Conservation (phyloP, 2,113 vertebrate genomes). For the Vulpes vulpes region DNA sequence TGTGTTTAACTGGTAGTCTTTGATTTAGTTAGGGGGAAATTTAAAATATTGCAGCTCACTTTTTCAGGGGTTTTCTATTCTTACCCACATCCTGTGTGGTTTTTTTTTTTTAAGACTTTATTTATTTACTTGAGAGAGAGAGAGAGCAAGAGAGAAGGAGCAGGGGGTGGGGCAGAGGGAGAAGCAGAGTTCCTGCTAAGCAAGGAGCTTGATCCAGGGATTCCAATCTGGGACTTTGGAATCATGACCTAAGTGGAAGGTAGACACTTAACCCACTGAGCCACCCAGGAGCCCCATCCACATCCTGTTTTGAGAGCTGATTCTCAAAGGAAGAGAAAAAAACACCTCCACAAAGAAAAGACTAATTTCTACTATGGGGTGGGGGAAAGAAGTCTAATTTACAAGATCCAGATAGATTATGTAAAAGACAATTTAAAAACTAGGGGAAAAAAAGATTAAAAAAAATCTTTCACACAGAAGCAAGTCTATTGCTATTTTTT, state of each 20-base stretch:
- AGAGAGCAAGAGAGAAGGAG: background rate
- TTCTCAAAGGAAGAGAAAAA: background rate
- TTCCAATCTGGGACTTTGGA: too few species aligned
- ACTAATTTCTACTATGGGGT: background rate
- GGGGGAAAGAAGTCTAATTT: background rate
- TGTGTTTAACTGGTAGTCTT: background rate
- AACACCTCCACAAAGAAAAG: background rate
- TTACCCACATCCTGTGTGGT: background rate
- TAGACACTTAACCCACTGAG: too few species aligned
- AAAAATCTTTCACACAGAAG: background rate
- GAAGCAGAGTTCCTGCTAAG: too few species aligned
- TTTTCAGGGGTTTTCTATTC: background rate
- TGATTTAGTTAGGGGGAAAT: background rate
- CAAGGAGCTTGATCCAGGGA: too few species aligned
- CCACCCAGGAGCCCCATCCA: background rate
- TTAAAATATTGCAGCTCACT: background rate
- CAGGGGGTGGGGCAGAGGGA: too few species aligned
- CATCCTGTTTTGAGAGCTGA: background rate
- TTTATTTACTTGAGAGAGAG: background rate
- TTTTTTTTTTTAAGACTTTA: background rate
- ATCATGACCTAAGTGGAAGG: too few species aligned
- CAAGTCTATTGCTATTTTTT: conserved; percentile 9
- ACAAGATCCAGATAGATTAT: background rate
- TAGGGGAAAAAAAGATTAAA: background rate
- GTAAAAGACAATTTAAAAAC: conserved; percentile 18